phyloP scores from a whole-genome alignment of 1,140 invertebrate species.

The Andricus grossulariae region DNA sequence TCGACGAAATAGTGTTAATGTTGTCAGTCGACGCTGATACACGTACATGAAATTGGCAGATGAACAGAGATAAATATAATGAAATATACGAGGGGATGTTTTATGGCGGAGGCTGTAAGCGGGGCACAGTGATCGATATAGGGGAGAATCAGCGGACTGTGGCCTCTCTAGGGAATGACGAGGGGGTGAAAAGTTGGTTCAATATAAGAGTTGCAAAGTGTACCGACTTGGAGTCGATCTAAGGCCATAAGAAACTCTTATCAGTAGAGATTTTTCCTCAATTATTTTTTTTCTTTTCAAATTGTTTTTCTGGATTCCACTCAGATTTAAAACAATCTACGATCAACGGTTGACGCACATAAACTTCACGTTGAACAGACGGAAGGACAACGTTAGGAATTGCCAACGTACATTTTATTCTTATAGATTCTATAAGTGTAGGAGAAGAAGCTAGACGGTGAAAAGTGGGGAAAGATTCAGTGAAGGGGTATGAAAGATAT shows the following conservation, averaged over 20 bases:
- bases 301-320: no score
- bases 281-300: no score
- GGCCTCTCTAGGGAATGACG: constrained; percentile 43
- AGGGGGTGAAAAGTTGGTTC: constrained; percentile 39
- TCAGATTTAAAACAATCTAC: no score
- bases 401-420: no score
- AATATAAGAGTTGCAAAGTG: constrained; percentile 18
- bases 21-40: neutral
- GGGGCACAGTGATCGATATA: constrained; percentile 66
- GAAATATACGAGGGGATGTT: constrained; percentile 33
- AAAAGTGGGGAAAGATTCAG: no score
- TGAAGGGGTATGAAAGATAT: no score
- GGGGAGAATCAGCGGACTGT: constrained; percentile 54
- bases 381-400: no score
- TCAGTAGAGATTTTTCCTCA: no score
- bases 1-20: neutral
- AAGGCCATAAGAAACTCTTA: neutral
- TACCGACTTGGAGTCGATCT: neutral
- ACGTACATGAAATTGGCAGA: neutral
- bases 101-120: constrained; percentile 49
- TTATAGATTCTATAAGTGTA: no score
- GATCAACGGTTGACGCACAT: no score
- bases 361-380: no score
- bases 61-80: constrained; percentile 32
- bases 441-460: no score